These are phyloP conservation scores for Osmerus mordax DNA, from an alignment of 2,113 vertebrate genomes.

Conservation along the genomic window DNA sequence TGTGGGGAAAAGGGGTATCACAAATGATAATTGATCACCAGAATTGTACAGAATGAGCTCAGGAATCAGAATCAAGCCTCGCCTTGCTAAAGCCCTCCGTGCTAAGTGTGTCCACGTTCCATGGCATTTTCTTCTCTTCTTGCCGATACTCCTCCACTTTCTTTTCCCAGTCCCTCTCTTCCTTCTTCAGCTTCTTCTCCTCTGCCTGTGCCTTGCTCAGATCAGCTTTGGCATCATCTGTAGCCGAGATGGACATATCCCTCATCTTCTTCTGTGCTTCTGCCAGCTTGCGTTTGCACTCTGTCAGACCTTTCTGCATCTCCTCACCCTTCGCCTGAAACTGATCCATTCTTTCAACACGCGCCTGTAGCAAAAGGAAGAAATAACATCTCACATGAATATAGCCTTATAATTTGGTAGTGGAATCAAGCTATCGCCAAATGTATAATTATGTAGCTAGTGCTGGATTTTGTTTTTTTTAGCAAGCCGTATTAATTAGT, in stretches of 20 bases:
- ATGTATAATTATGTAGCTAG: too few species aligned
- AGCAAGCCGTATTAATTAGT: too few species aligned
- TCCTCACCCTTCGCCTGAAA: constrained; percentile 86
- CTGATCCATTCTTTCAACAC: constrained; percentile 90
- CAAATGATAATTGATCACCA: background rate
- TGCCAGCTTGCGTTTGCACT: constrained; percentile 74
- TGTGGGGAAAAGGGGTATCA: background rate
- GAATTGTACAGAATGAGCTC: too few species aligned
- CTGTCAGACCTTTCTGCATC: constrained; percentile 69
- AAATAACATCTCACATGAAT: background rate
- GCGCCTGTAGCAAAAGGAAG: constrained; percentile 71
- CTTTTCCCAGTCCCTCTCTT: constrained; percentile 79
- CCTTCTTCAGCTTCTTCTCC: constrained; percentile 82
- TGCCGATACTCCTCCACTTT: constrained; percentile 76
- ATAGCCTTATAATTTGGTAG: background rate
- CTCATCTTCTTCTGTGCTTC: constrained; percentile 81
- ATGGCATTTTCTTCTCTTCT: constrained; percentile 92
- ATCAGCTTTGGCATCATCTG: constrained; percentile 62
- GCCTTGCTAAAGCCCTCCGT: constrained; percentile 97
- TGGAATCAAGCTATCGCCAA: too few species aligned
- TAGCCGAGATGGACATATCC: constrained; percentile 59
- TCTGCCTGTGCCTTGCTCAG: constrained; percentile 74
- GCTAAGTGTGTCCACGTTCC: constrained; percentile 95
- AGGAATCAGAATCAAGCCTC: constrained; percentile 21
- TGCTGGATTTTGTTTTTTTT: too few species aligned